Conservation (phyloP, 2,888 invertebrate species). For the Agrypnus murinus region DNA sequence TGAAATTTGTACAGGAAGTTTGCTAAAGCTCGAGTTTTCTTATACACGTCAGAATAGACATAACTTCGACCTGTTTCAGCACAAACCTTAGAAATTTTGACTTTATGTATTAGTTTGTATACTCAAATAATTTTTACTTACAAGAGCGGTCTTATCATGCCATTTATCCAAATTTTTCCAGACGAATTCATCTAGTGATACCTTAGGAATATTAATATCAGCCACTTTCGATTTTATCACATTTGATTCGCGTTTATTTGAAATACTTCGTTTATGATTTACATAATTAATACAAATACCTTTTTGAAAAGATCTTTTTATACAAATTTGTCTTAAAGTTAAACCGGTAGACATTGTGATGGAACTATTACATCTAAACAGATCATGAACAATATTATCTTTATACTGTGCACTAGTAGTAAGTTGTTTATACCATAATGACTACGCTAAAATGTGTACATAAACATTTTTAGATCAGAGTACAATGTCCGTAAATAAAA, state of each 20-base stretch:
- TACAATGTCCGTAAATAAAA: too few species aligned
- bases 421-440: too few species aligned
- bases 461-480: too few species aligned
- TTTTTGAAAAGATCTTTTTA: too few species aligned
- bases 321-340: too few species aligned
- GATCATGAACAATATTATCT: too few species aligned
- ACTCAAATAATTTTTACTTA: too few species aligned
- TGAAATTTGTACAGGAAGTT: constrained; percentile 74
- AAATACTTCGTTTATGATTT: neutral
- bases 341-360: too few species aligned
- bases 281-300: too few species aligned
- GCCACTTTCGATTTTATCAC: constrained; percentile 53
- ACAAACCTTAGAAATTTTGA: constrained; percentile 75
- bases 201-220: constrained; percentile 72
- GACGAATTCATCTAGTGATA: constrained; percentile 76
- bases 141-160: constrained; percentile 77
- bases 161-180: constrained; percentile 79
- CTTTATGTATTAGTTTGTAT: constrained; percentile 2
- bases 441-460: too few species aligned
- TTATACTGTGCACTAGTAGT: too few species aligned
- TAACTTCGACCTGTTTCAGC: constrained; percentile 81
- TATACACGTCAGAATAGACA: constrained; percentile 79
- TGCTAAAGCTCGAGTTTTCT: constrained; percentile 75
- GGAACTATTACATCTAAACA: too few species aligned
- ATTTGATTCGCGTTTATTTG: constrained; percentile 28